Percentiles rank a stretch among this genome's conserved stretches.
Evolutionary conservation across 1,140 invertebrate species (phyloP).

Genomic region (Calycopis cecrops): DNA sequence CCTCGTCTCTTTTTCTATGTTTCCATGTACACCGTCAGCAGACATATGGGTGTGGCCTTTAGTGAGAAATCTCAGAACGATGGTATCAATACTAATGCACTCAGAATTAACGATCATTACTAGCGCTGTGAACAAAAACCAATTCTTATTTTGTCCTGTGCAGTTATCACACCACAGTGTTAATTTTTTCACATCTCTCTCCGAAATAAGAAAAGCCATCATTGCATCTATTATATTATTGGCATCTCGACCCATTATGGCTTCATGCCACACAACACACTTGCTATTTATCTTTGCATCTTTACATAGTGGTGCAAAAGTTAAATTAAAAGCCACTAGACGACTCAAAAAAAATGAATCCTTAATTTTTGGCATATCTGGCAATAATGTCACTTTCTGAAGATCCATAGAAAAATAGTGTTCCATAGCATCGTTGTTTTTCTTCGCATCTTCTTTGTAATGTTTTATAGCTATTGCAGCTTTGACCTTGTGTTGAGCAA

Average conservation of each 20-base stretch:
- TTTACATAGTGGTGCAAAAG: conserved; percentile 11
- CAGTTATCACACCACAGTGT: background rate
- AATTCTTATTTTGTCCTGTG: conserved; percentile 3
- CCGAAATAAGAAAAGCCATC: conserved; percentile 3
- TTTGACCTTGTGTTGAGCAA: conserved; percentile 8
- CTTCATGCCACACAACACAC: conserved; percentile 11
- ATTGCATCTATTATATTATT: conserved; percentile 12
- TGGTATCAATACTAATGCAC: conserved; percentile 6
- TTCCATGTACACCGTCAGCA: conserved; percentile 11
- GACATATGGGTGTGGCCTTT: conserved; percentile 7
- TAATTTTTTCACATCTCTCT: conserved; percentile 12
- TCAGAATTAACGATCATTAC: conserved; percentile 9
- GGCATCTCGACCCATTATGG: conserved; percentile 6
- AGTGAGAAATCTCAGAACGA: conserved; percentile 1
- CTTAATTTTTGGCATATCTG: conserved; percentile 11
- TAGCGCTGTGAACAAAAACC: conserved; percentile 7
- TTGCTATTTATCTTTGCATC: background rate
- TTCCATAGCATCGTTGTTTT: conserved; percentile 2
- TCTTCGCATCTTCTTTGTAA: conserved; percentile 7
- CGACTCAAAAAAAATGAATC: conserved; percentile 15
- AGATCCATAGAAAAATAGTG: conserved; percentile 15
- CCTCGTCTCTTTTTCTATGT: conserved; percentile 6
- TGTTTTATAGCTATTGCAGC: conserved; percentile 9
- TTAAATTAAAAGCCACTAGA: conserved; percentile 12
- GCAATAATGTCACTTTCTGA: conserved; percentile 9